Conservation (phyloP, 1,140 invertebrate species). For the Zaprionus inermis region DNA sequence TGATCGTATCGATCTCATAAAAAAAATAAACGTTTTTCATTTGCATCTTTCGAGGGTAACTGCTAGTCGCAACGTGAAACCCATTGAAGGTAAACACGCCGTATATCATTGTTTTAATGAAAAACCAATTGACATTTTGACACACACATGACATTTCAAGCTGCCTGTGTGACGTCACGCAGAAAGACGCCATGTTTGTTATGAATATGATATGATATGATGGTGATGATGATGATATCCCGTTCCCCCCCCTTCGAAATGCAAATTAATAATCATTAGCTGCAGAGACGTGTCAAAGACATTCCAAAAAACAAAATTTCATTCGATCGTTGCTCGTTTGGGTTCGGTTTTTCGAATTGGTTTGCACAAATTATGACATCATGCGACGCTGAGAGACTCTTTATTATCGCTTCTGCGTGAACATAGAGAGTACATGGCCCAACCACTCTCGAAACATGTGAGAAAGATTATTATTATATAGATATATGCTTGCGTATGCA, state of each 20-base stretch:
- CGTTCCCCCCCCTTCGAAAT: conserved; percentile 25
- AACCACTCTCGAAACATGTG: not conserved
- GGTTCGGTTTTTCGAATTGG: conserved; percentile 22
- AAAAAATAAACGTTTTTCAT: too few relatives aligned
- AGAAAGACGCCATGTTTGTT: not conserved
- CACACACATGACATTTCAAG: not conserved
- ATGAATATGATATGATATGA: not conserved
- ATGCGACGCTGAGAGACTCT: conserved; percentile 45
- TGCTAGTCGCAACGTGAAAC: not conserved
- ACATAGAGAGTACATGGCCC: conserved; percentile 51
- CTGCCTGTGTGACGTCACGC: not conserved
- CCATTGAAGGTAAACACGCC: conserved; percentile 16
- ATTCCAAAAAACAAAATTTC: conserved; percentile 26
- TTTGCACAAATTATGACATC: conserved; percentile 74
- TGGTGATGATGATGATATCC: too few relatives aligned
- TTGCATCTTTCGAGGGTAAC: not conserved
- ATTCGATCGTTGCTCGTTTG: conserved; percentile 26
- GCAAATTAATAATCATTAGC: conserved; percentile 54
- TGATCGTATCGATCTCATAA: not conserved
- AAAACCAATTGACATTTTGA: conserved; percentile 8
- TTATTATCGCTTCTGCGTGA: conserved; percentile 74
- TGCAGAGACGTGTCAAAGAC: conserved; percentile 31
- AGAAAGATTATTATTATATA: not conserved
- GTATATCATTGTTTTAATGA: conserved; percentile 19
- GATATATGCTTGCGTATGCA: not conserved